Percentiles rank a stretch among this genome's conserved stretches.
phyloP scores from a whole-genome alignment of 2,797 vertebrate genomes.

The Vipera ursinii region DNA sequence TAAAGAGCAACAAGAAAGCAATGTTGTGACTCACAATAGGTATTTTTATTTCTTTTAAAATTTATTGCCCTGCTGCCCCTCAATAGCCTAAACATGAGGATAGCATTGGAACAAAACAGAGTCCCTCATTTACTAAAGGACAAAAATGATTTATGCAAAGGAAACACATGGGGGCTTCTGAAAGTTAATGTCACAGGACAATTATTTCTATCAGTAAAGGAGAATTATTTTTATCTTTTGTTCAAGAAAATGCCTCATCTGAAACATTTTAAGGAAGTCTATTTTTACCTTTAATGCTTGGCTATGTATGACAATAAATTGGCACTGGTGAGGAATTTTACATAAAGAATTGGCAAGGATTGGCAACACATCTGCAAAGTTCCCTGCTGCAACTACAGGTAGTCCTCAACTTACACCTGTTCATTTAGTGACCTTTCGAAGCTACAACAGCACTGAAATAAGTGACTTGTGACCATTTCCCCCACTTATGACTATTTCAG shows the following conservation, averaged over 20 bases:
- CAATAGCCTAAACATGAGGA: background rate
- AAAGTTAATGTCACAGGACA: background rate
- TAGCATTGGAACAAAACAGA: slow-evolving; percentile 14
- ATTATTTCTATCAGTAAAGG: background rate
- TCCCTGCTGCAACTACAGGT: background rate
- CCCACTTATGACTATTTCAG: background rate
- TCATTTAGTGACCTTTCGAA: background rate
- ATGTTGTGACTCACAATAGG: background rate
- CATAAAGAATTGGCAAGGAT: background rate
- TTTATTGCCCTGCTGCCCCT: background rate
- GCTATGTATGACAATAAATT: background rate
- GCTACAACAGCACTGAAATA: background rate
- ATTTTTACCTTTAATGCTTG: background rate
- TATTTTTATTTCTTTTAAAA: background rate
- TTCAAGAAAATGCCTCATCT: background rate
- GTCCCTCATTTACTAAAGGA: background rate
- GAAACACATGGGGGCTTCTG: background rate
- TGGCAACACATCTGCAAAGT: background rate
- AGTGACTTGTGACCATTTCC: background rate
- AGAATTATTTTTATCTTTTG: rapidly evolving
- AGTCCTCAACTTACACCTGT: background rate
- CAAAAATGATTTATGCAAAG: background rate
- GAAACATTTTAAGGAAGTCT: background rate
- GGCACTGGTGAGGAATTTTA: background rate
- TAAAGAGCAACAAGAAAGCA: background rate